A percentile compares a stretch with the other conserved stretches of the same genome.
Evolutionary conservation across 2,113 vertebrate genomes (phyloP).

Genomic region (Conger conger): DNA sequence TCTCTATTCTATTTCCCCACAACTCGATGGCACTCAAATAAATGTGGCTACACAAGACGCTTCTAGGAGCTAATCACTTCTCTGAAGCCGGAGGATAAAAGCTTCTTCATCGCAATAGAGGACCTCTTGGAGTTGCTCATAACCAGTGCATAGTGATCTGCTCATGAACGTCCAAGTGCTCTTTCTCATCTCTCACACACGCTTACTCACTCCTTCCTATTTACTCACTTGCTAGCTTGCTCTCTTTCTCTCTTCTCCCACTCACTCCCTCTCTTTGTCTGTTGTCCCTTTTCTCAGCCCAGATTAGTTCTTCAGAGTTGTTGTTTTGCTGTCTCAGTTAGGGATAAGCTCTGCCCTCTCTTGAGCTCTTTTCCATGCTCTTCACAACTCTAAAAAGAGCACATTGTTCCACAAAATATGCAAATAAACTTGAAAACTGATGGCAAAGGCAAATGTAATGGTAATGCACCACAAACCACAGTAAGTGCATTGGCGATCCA

Average conservation of each 20-base stretch:
- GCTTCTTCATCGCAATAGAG: background rate
- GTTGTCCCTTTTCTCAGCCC: background rate
- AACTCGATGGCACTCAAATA: constrained; percentile 52
- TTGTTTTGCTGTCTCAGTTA: background rate
- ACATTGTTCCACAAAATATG: no score
- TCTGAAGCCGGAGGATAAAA: background rate
- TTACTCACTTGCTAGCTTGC: background rate
- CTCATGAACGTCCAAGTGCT: background rate
- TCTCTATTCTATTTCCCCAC: constrained; percentile 47
- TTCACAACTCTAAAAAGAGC: background rate
- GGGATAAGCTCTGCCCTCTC: no score
- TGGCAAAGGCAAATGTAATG: background rate
- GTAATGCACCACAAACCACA: background rate
- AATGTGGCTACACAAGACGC: constrained; percentile 31
- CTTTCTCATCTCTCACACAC: background rate
- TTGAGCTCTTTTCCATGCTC: background rate
- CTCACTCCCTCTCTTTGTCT: background rate
- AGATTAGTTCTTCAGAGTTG: background rate
- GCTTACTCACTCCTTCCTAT: no score
- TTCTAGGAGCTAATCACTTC: background rate
- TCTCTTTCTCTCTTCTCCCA: background rate
- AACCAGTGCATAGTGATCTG: background rate
- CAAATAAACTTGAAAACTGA: no score
- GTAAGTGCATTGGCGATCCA: background rate
- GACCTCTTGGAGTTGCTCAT: background rate